Evolutionary conservation across 2,797 vertebrate species (phyloP).

Genomic region (Uromys caudimaculatus): DNA sequence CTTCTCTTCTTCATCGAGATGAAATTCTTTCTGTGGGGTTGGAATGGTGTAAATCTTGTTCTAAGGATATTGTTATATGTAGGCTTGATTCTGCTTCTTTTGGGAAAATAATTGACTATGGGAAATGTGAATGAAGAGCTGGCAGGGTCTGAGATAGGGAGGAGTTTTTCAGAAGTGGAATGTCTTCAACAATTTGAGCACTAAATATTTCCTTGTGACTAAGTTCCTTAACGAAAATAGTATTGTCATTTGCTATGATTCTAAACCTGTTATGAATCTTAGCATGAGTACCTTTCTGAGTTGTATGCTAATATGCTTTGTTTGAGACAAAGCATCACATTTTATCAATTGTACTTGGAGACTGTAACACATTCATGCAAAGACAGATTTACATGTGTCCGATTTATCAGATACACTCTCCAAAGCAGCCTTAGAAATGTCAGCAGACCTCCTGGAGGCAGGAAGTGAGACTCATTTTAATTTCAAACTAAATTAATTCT

Average conservation of each 20-base stretch:
- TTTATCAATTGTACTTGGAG: constrained; percentile 64
- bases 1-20: not conserved
- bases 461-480: constrained; percentile 84
- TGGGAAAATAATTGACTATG: not conserved
- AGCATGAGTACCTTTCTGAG: constrained; percentile 58
- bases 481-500: constrained; percentile 88
- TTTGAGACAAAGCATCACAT: not conserved
- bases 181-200: not conserved
- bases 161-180: not conserved
- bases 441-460: constrained; percentile 80
- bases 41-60: not conserved
- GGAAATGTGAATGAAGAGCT: not conserved
- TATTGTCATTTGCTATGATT: constrained; percentile 45
- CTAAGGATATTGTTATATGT: not conserved
- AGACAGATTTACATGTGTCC: not conserved
- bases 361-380: not conserved
- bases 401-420: constrained; percentile 41
- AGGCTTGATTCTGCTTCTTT: not conserved
- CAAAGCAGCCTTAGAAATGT: constrained; percentile 77
- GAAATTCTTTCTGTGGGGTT: constrained; percentile 27
- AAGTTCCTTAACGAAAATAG: constrained; percentile 45
- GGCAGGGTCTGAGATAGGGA: not conserved
- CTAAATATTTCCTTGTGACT: constrained; percentile 15
- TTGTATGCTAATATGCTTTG: constrained; percentile 57
- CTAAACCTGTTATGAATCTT: constrained; percentile 51